phyloP scores from a whole-genome alignment of 2,113 vertebrate genomes.

The Nestor notabilis region DNA sequence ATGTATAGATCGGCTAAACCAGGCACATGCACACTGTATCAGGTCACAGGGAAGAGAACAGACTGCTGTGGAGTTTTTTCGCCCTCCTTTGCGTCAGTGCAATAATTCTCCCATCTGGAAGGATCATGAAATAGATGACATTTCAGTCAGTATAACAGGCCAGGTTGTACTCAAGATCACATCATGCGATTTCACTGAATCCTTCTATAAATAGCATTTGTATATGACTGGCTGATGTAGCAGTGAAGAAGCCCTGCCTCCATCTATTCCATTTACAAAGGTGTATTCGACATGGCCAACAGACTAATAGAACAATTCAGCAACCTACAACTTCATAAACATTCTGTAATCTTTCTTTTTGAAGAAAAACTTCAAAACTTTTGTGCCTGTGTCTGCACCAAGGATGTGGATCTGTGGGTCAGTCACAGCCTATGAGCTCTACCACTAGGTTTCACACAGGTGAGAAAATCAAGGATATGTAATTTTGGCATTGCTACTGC shows the following conservation, averaged over 20 bases:
- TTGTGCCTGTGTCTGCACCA: neutral
- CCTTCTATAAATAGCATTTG: constrained; percentile 20
- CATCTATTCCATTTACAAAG: neutral
- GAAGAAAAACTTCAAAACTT: neutral
- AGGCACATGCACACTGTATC: neutral
- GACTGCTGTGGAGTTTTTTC: neutral
- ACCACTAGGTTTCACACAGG: neutral
- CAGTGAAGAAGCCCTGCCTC: neutral
- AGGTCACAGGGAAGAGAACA: neutral
- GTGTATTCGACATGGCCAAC: neutral
- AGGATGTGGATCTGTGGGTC: neutral
- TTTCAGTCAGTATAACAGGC: neutral
- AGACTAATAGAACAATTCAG: neutral
- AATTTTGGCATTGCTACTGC: neutral
- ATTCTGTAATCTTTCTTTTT: neutral
- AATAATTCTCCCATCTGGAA: neutral
- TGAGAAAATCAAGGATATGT: neutral
- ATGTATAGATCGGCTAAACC: neutral
- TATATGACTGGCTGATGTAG: neutral
- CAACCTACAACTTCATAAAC: neutral
- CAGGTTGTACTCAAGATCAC: neutral
- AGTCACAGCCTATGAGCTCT: neutral
- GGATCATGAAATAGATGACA: neutral
- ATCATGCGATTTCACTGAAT: neutral
- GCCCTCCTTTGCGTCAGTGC: neutral